Conservation (phyloP, 1,140 invertebrate species). For the Drosophila seguyi region DNA sequence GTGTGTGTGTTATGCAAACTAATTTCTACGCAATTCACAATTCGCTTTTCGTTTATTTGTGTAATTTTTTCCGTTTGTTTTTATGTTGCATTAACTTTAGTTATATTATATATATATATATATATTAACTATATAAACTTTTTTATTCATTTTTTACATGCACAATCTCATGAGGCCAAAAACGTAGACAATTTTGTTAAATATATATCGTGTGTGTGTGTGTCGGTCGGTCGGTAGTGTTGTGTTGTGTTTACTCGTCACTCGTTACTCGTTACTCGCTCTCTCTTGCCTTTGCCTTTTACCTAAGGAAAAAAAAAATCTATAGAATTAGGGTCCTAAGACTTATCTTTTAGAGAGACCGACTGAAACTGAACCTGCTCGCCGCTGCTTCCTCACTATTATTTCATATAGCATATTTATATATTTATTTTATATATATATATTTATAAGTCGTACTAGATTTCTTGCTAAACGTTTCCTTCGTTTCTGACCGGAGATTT, state of each 20-base stretch:
- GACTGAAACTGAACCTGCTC: neutral
- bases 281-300: slow-evolving; percentile 17
- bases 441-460: slow-evolving; percentile 41
- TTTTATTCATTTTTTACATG: slow-evolving; percentile 74
- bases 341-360: slow-evolving; percentile 13
- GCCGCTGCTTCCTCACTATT: slow-evolving; percentile 3
- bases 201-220: slow-evolving; percentile 8
- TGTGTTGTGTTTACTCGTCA: slow-evolving; percentile 21
- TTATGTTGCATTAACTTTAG: slow-evolving; percentile 42
- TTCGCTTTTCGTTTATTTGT: slow-evolving; percentile 62
- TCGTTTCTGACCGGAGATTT: slow-evolving; percentile 6
- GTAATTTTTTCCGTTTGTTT: neutral
- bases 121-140: slow-evolving; percentile 51
- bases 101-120: slow-evolving; percentile 34
- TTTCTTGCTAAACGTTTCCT: slow-evolving; percentile 26
- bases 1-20: slow-evolving; percentile 44
- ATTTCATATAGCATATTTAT: slow-evolving; percentile 15
- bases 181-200: slow-evolving; percentile 37
- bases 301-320: slow-evolving; percentile 39
- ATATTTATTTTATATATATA: slow-evolving; percentile 27
- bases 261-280: slow-evolving; percentile 23
- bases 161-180: slow-evolving; percentile 80
- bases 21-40: slow-evolving; percentile 69
- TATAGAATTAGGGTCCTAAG: slow-evolving; percentile 32
- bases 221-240: too few species aligned